phyloP scores from a whole-genome alignment of 1,140 invertebrate genomes.

The Macrotrachela quadricornifera region DNA sequence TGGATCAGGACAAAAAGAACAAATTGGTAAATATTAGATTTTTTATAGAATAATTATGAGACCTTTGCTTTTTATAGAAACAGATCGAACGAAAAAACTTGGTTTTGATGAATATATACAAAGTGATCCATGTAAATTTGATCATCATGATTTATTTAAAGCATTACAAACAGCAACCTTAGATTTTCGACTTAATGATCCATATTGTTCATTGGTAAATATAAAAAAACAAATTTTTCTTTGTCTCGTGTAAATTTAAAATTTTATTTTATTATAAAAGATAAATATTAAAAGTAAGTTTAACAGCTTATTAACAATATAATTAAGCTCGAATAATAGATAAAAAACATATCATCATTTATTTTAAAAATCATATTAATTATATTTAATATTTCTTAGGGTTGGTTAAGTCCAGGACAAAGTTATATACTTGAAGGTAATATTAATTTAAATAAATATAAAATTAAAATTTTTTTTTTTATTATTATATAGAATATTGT shows the following conservation, averaged over 20 bases:
- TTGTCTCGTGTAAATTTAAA: too few relatives aligned
- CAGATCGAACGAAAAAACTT: conserved; percentile 82
- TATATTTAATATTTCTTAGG: too few relatives aligned
- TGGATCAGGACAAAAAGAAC: not conserved
- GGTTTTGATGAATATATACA: conserved; percentile 98
- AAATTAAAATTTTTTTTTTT: too few relatives aligned
- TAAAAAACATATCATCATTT: too few relatives aligned
- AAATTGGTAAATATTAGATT: not conserved
- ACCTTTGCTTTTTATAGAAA: conserved; percentile 36
- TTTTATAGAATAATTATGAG: too few relatives aligned
- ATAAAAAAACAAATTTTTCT: too few relatives aligned
- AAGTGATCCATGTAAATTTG: conserved; percentile 85
- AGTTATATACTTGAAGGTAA: conserved; percentile 68
- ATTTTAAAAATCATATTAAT: too few relatives aligned
- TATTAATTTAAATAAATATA: too few relatives aligned
- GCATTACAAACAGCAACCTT: conserved; percentile 71
- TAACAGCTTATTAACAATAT: too few relatives aligned
- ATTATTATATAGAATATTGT: conserved; percentile 74
- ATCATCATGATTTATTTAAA: conserved; percentile 74
- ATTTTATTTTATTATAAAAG: too few relatives aligned
- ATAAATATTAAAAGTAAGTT: too few relatives aligned
- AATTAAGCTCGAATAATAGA: too few relatives aligned
- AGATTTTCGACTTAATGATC: conserved; percentile 82
- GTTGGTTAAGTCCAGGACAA: conserved; percentile 97
- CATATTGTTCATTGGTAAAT: conserved; percentile 62